Evolutionary conservation across 2,888 invertebrate species (phyloP).

Genomic region (Acleris holmiana): DNA sequence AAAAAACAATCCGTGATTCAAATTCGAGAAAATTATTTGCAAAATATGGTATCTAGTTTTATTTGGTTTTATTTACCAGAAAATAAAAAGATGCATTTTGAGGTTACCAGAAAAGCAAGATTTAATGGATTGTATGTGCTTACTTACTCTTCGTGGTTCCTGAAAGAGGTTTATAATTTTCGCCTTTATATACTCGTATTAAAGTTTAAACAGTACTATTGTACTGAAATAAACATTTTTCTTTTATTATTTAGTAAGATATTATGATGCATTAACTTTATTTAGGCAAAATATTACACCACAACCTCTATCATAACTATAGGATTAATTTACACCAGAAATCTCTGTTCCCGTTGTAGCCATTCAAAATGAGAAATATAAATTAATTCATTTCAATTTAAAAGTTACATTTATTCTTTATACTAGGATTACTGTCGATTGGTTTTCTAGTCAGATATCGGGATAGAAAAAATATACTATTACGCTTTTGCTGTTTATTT

Average conservation of each 20-base stretch:
- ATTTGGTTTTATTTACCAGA: too few relatives aligned
- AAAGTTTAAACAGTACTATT: constrained; percentile 5
- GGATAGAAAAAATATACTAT: constrained; percentile 24
- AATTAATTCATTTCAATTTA: constrained; percentile 21
- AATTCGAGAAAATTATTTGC: too few relatives aligned
- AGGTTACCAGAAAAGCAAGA: too few relatives aligned
- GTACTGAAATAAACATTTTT: neutral
- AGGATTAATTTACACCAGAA: neutral
- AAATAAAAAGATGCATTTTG: too few relatives aligned
- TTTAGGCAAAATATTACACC: neutral
- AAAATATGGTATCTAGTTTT: too few relatives aligned
- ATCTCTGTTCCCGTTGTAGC: neutral
- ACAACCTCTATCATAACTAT: constrained; percentile 5
- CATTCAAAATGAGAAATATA: constrained; percentile 3
- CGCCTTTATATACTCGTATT: neutral
- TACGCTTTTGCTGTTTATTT: constrained; percentile 19
- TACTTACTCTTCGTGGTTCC: too few relatives aligned
- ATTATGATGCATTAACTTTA: neutral
- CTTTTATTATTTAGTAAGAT: neutral
- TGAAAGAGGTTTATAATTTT: too few relatives aligned
- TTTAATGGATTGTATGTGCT: too few relatives aligned
- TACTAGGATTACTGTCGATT: constrained; percentile 21
- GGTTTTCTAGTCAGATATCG: constrained; percentile 10
- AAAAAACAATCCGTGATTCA: too few relatives aligned
- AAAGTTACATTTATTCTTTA: constrained; percentile 9